phyloP scores from a whole-genome alignment of 2,797 vertebrate genomes.

The Lophura swinhoii region DNA sequence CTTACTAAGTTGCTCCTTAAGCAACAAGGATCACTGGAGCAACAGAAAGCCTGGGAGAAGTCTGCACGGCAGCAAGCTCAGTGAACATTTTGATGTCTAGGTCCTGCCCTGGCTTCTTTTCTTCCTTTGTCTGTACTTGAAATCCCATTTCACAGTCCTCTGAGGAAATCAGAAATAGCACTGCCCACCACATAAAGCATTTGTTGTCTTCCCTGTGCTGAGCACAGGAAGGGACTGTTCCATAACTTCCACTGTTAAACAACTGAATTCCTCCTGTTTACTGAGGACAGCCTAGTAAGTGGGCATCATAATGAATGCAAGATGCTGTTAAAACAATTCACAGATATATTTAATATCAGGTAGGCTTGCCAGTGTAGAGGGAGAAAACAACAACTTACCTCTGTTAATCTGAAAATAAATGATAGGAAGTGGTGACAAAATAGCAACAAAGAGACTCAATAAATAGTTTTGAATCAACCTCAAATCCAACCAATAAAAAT shows the following conservation, averaged over 20 bases:
- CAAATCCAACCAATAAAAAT: conserved; percentile 12
- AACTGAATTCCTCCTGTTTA: background rate
- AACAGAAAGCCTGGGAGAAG: background rate
- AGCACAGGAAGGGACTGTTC: background rate
- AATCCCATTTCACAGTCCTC: background rate
- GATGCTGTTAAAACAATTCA: background rate
- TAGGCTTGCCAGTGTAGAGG: background rate
- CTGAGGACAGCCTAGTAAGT: background rate
- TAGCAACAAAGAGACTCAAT: background rate
- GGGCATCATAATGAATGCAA: background rate
- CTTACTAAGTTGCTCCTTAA: background rate
- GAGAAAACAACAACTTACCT: background rate
- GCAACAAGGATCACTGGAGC: background rate
- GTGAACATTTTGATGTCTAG: background rate
- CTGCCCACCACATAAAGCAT: background rate
- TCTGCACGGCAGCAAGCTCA: background rate
- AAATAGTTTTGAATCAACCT: background rate
- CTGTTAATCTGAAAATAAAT: background rate
- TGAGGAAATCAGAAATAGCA: background rate
- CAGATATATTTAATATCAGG: background rate
- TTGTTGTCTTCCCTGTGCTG: background rate
- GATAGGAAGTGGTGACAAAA: background rate
- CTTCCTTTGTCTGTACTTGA: background rate
- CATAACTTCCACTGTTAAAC: background rate
- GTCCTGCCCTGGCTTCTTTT: background rate